These are phyloP conservation scores for Neolamprologus kungweensis DNA, from an alignment of 2,113 vertebrate species.

Conservation along the genomic window DNA sequence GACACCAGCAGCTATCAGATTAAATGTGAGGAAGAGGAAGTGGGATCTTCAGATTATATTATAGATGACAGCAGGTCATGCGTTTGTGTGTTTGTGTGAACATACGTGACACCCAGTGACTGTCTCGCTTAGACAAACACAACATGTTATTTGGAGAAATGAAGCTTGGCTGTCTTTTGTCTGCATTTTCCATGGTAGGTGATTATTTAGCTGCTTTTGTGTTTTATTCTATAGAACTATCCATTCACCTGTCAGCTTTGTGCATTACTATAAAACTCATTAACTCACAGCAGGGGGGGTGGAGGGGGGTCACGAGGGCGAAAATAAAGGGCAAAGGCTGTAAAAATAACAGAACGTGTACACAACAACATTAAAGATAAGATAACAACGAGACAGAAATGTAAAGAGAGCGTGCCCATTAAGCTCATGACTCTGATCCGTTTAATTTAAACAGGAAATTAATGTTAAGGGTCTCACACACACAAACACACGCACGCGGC, in stretches of 20 bases:
- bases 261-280: background rate
- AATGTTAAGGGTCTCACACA: background rate
- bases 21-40: background rate
- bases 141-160: constrained; percentile 6
- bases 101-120: background rate
- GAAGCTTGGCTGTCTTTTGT: constrained; percentile 5
- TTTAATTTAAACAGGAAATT: constrained; percentile 18
- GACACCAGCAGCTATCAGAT: fast-evolving
- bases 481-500: background rate
- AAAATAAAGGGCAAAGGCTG: background rate
- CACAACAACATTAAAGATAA: background rate
- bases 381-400: background rate
- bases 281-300: background rate
- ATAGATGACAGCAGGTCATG: background rate
- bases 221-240: background rate
- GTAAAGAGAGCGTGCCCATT: background rate
- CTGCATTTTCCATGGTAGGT: background rate
- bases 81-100: background rate
- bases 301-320: background rate
- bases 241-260: constrained; percentile 12
- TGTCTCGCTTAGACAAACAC: background rate
- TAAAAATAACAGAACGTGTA: background rate
- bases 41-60: background rate
- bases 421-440: background rate
- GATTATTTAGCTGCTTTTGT: constrained; percentile 35